phyloP scores from a whole-genome alignment of 2,888 invertebrate genomes.

The Dione vanillae region DNA sequence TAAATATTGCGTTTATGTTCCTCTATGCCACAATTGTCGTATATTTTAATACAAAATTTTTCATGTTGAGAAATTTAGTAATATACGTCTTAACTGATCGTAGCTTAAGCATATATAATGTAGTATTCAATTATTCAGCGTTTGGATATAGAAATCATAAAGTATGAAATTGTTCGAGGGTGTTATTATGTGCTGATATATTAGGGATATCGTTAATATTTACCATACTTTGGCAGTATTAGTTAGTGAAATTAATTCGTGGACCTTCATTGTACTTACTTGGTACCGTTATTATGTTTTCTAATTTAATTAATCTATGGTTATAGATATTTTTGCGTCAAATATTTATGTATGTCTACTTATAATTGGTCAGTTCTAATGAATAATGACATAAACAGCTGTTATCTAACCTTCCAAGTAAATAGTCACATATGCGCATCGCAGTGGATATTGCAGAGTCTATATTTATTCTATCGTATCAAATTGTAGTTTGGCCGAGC shows the following conservation, averaged over 20 bases:
- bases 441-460: background rate
- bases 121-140: background rate
- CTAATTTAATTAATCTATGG: background rate
- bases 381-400: background rate
- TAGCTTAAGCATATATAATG: background rate
- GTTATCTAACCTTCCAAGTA: background rate
- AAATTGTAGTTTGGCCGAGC: conserved; percentile 21
- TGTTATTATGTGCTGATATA: conserved; percentile 16
- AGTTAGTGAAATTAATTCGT: conserved; percentile 9
- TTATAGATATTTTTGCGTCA: background rate
- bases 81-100: background rate
- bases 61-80: too few relatives aligned
- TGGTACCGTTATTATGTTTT: background rate
- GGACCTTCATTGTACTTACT: background rate
- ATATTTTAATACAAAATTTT: too few relatives aligned
- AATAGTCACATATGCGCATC: conserved; percentile 14
- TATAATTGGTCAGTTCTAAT: background rate
- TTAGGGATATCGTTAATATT: conserved; percentile 30
- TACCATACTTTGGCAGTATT: conserved; percentile 21
- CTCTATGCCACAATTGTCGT: too few relatives aligned
- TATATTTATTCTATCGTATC: conserved; percentile 25
- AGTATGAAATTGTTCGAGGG: background rate
- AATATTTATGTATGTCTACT: too few relatives aligned
- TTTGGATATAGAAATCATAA: background rate
- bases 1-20: too few relatives aligned